Evolutionary conservation across 2,113 vertebrate genomes (phyloP).

Genomic region (Nansenia antarctica): DNA sequence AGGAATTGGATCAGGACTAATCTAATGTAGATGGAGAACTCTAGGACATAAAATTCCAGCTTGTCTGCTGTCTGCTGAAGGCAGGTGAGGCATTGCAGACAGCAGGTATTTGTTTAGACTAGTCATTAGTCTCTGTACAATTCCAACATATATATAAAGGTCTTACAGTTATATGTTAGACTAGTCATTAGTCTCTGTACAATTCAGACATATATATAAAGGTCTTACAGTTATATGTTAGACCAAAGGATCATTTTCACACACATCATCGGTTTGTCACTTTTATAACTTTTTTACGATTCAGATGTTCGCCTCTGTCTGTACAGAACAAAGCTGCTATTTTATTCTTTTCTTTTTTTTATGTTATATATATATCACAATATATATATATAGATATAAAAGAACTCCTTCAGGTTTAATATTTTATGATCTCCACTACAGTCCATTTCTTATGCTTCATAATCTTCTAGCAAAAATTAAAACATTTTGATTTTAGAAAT

Average conservation of each 20-base stretch:
- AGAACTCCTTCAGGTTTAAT: constrained; percentile 91
- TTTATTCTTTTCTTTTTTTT: constrained; percentile 90
- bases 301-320: constrained; percentile 97
- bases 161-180: constrained; percentile 92
- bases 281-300: constrained; percentile 98
- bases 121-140: constrained; percentile 73
- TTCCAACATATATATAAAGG: constrained; percentile 73
- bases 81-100: constrained; percentile 61
- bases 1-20: constrained; percentile 39
- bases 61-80: constrained; percentile 50
- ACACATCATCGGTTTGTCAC: constrained; percentile 92
- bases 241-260: constrained; percentile 88
- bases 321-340: constrained; percentile 99
- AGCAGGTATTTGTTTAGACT: constrained; percentile 73
- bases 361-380: constrained; percentile 71
- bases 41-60: constrained; percentile 5
- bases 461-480: constrained; percentile 76
- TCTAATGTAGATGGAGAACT: constrained; percentile 38
- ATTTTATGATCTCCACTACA: constrained; percentile 78
- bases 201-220: constrained; percentile 74
- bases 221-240: constrained; percentile 93
- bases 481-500: constrained; percentile 42
- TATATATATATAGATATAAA: constrained; percentile 44
- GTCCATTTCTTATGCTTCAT: constrained; percentile 87
- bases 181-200: constrained; percentile 77